phyloP scores from a whole-genome alignment of 2,797 vertebrate genomes.

The Spondyliosoma cantharus region DNA sequence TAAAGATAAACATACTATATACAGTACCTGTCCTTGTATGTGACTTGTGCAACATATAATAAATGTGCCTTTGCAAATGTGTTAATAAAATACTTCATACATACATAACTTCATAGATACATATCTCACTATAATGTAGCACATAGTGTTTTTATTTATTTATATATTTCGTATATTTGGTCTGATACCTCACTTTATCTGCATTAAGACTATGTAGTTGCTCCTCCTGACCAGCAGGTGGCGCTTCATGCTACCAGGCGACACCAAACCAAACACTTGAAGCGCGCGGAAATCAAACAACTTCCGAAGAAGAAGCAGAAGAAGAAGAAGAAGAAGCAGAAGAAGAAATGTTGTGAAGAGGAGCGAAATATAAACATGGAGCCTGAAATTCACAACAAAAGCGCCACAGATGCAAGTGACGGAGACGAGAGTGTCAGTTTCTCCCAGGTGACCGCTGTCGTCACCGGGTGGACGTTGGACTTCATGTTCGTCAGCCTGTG shows the following conservation, averaged over 20 bases:
- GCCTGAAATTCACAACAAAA: neutral
- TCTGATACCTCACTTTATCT: neutral
- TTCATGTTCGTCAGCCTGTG: conserved; percentile 79
- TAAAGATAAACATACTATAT: too few species aligned
- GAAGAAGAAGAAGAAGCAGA: neutral
- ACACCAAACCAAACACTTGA: accelerated
- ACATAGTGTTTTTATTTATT: too few species aligned
- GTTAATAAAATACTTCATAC: too few species aligned
- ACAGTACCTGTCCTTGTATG: too few species aligned
- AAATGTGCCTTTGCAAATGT: too few species aligned
- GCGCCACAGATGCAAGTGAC: accelerated
- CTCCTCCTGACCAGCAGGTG: conserved; percentile 44
- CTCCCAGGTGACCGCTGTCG: conserved; percentile 49
- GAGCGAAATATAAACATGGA: conserved; percentile 39
- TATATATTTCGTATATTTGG: too few species aligned
- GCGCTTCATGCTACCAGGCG: neutral
- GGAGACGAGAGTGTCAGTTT: conserved; percentile 22
- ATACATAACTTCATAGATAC: neutral
- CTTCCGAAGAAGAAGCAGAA: neutral
- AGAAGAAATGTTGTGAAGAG: too few species aligned
- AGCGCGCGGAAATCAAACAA: conserved; percentile 42
- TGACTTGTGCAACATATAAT: too few species aligned
- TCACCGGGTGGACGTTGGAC: conserved; percentile 78
- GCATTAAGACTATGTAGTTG: neutral
- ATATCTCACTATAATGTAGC: neutral